Evolutionary conservation across 1,140 invertebrate genomes (phyloP), one percentile per base, ranked within the genome.

Genomic region (Drosophila bocki): DNA sequence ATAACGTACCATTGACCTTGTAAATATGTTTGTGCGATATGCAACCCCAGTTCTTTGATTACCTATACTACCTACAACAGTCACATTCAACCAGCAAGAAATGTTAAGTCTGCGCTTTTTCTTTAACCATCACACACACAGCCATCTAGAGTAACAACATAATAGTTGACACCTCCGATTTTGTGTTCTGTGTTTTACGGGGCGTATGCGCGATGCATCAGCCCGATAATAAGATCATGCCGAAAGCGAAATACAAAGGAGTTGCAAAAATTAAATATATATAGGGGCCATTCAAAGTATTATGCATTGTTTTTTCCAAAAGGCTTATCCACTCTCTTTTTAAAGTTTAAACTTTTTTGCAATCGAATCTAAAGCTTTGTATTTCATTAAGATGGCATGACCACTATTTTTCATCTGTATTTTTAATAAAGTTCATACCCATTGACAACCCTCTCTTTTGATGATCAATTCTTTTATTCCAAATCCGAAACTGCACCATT

Each of bases 21-120:
- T 91, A 91, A 88, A 91, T 91, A 91, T 90, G 88, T 91, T 91
- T 91, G 88, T 85, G 88, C 78, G 72, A 91, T 78, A 78, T 91
- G 84, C 81, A 91, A 82, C 78, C 75, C 83, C 60, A 59, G 78
- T 85, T 88, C 61, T 63, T 75, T 80, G 54, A 67, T 72, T 76
- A 72, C 63, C 45, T 26, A 54, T 78, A 62, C 22, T 39, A 54
- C 75, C 29, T 56, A 54, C 74, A 77, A 54, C 74, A 77, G 75
- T 42, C 42, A 84, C 71, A 70, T 61, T 69, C 67, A 77, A 77
- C 63, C 59, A 77, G 71, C 59, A 80, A 56, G 59, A 60, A 60
- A 48, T 65, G 50, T 53, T 47, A 50, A 60, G 45, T 60, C 67
- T 48, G 41, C n/a, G 51, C 42, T 71, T 76, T 76, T 72, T 8